A percentile compares a stretch with the other conserved stretches of the same genome.
phyloP scores from a whole-genome alignment of 1,140 invertebrate species.

The Pentalonia nigronervosa region DNA sequence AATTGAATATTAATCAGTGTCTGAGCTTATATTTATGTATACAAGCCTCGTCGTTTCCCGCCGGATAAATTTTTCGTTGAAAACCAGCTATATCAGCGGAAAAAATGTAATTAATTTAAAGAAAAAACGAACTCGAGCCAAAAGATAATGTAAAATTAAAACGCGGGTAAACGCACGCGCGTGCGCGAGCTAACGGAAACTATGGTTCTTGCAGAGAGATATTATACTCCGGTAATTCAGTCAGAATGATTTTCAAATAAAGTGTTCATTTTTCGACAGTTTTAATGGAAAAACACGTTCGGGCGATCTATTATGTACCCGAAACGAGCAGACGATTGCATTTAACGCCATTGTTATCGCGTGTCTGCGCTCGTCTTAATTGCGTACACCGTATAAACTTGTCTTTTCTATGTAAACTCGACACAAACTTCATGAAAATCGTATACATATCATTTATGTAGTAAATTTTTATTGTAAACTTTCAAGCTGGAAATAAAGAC shows the following conservation, averaged over 20 bases:
- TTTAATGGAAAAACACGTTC: neutral
- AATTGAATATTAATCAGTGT: neutral
- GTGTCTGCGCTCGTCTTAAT: neutral
- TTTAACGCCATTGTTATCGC: neutral
- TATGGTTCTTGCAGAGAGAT: neutral
- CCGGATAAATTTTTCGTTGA: neutral
- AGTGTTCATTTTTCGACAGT: neutral
- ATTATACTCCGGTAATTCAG: neutral
- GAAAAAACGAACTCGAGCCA: neutral
- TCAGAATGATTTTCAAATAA: neutral
- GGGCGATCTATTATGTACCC: neutral
- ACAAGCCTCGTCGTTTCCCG: neutral
- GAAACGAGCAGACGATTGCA: neutral
- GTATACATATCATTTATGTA: neutral
- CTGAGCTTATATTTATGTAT: neutral
- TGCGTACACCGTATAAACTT: neutral
- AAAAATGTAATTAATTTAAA: neutral
- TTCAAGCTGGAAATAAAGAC: neutral
- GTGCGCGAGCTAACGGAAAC: neutral
- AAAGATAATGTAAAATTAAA: slow-evolving; percentile 5
- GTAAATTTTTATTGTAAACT: neutral
- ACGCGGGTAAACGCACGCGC: neutral
- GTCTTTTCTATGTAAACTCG: neutral
- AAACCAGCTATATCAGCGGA: neutral
- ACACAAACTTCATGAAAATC: neutral